Evolutionary conservation across 1,140 invertebrate genomes (phyloP).

Genomic region (Harpegnathos saltator): DNA sequence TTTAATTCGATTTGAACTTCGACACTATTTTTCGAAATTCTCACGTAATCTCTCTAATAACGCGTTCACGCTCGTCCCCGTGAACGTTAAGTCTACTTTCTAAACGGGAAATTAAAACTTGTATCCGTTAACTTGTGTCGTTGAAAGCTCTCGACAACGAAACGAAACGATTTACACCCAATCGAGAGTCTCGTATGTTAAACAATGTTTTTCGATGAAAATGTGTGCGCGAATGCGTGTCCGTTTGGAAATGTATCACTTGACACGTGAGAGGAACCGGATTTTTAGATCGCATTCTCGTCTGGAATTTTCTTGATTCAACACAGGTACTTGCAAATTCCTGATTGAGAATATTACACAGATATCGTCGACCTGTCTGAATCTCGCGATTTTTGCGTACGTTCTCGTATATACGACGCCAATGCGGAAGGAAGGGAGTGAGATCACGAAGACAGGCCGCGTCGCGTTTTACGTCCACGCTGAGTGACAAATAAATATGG

Average conservation of each 20-base stretch:
- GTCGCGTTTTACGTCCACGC: conserved; percentile 70
- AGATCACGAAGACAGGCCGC: no score
- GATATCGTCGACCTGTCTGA: background rate
- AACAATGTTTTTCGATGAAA: no score
- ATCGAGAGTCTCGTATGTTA: no score
- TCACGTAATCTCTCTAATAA: background rate
- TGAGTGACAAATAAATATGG: conserved; percentile 84
- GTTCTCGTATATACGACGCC: background rate
- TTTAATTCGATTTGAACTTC: conserved; percentile 25
- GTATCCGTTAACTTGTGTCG: no score
- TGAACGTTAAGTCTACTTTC: background rate
- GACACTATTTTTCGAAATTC: background rate
- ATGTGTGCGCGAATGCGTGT: no score
- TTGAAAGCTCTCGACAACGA: no score
- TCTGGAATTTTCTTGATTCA: background rate
- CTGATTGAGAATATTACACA: background rate
- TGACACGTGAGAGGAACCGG: no score
- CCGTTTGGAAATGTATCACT: no score
- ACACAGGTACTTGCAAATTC: background rate
- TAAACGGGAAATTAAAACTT: no score
- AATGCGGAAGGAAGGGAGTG: background rate
- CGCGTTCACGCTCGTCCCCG: background rate
- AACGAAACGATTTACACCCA: no score
- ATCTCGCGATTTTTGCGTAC: background rate
- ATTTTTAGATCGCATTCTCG: background rate